Evolutionary conservation across 1,140 invertebrate genomes (phyloP).

Genomic region (Drosophila oshimai): DNA sequence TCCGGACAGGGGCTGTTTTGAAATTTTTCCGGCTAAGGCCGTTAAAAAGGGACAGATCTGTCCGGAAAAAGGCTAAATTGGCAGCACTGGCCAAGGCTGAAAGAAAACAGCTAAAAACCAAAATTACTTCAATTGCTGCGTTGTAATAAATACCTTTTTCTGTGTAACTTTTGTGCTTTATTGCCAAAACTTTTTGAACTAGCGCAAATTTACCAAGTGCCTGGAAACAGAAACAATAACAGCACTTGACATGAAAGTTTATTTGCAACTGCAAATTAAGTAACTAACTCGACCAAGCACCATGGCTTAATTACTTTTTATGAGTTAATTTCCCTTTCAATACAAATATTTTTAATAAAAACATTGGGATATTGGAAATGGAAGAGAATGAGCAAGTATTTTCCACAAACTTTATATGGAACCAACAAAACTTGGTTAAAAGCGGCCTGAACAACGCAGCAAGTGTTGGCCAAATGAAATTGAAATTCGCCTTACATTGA

Average conservation of each 20-base stretch:
- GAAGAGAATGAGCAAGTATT: too few species aligned
- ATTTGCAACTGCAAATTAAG: constrained; percentile 81
- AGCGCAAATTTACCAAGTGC: constrained; percentile 65
- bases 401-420: constrained; percentile 71
- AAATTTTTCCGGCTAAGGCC: too few species aligned
- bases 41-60: too few species aligned
- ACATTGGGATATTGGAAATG: constrained; percentile 25
- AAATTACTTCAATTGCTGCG: constrained; percentile 29
- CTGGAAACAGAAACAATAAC: constrained; percentile 30
- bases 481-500: too few species aligned
- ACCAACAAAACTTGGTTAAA: constrained; percentile 62
- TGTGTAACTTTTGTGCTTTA: constrained; percentile 59
- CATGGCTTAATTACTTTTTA: constrained; percentile 80
- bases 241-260: constrained; percentile 71
- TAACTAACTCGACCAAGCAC: constrained; percentile 78
- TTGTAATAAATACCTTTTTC: constrained; percentile 37
- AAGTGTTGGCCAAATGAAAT: constrained; percentile 40
- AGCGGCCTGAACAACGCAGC: constrained; percentile 48
- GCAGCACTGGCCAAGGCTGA: too few species aligned
- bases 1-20: too few species aligned
- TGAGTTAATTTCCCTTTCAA: too few species aligned
- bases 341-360: constrained; percentile 56
- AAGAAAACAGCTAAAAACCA: constrained; percentile 10
- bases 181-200: constrained; percentile 28
- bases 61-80: too few species aligned